Conservation (phyloP, 2,888 invertebrate genomes). For the Sphaerophoria taeniata region DNA sequence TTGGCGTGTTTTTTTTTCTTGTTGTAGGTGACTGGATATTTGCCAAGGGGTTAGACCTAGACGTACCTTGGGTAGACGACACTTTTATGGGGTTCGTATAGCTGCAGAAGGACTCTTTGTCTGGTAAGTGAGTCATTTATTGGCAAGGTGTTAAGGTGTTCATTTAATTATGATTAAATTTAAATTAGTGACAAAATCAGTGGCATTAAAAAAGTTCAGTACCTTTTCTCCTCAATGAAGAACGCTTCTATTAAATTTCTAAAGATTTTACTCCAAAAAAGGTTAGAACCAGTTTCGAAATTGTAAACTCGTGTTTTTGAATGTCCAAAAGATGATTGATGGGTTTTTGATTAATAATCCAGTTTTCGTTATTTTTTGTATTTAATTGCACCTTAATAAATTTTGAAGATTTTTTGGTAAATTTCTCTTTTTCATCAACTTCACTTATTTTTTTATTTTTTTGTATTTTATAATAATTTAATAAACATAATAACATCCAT, state of each 20-base stretch:
- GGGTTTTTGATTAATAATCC: no score
- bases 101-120: background rate
- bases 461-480: no score
- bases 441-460: no score
- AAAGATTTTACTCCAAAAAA: constrained; percentile 53
- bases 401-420: background rate
- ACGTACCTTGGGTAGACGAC: constrained; percentile 11
- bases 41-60: constrained; percentile 17
- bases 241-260: background rate
- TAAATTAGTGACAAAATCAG: constrained; percentile 47
- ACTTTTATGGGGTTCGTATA: constrained; percentile 6
- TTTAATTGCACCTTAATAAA: background rate
- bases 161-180: constrained; percentile 51
- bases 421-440: no score
- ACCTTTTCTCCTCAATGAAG: constrained; percentile 13
- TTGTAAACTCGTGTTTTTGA: no score
- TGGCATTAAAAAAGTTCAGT: constrained; percentile 37
- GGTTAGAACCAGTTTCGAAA: background rate
- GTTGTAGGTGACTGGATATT: constrained; percentile 3
- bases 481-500: background rate
- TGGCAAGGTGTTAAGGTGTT: constrained; percentile 40
- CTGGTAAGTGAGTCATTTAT: no score
- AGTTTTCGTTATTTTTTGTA: no score
- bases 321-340: no score
- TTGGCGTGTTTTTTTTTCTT: background rate